Percentiles rank a stretch among this genome's conserved stretches.
Conservation (phyloP, 2,888 invertebrate genomes). For the Caradrina kadenii region DNA sequence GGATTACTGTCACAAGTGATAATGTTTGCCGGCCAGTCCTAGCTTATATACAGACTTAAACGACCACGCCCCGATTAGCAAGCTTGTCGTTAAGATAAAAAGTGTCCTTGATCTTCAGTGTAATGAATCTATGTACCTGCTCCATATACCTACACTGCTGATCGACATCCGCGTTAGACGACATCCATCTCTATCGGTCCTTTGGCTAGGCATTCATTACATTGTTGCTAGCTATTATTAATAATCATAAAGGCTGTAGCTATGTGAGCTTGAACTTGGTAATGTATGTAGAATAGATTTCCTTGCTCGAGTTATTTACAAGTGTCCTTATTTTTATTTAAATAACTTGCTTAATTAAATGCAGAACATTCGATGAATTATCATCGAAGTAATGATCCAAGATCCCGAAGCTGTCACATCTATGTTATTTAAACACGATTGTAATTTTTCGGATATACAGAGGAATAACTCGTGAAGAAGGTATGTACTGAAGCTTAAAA, state of each 20-base stretch:
- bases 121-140: conserved; percentile 75
- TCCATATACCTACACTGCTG: conserved; percentile 64
- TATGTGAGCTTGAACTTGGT: conserved; percentile 25
- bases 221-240: conserved; percentile 36
- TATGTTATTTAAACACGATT: neutral
- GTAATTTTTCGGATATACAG: too few relatives aligned
- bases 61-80: conserved; percentile 83
- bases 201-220: conserved; percentile 38
- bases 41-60: conserved; percentile 81
- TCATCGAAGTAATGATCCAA: neutral
- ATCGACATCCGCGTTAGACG: conserved; percentile 79
- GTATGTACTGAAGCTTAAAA: too few relatives aligned
- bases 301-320: conserved; percentile 23
- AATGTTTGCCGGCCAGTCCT: conserved; percentile 65
- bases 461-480: too few relatives aligned
- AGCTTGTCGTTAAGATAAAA: conserved; percentile 79
- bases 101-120: conserved; percentile 88
- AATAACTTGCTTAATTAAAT: conserved; percentile 5
- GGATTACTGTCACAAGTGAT: conserved; percentile 84
- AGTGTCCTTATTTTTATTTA: conserved; percentile 16
- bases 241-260: conserved; percentile 15
- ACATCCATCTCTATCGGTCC: conserved; percentile 43
- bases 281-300: conserved; percentile 35
- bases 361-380: conserved; percentile 2
- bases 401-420: neutral